Base-by-base conservation (phyloP, 92 coral and sea anemone genomes). In the Epizoanthus scotinus region DNA sequence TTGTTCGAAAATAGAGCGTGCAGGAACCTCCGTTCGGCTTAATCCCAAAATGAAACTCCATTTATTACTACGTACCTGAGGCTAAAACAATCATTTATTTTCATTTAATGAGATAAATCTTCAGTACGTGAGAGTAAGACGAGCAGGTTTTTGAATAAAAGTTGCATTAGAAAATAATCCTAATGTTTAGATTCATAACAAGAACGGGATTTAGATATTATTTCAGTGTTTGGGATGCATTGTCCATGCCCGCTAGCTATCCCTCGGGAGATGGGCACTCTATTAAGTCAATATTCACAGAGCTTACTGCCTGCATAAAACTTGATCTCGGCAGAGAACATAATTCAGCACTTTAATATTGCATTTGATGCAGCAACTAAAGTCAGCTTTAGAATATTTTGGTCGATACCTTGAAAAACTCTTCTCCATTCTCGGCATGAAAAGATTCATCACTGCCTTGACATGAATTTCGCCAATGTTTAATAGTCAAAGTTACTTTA, bases 401-500 rank as follows among this genome's bases (percentile, higher is more conserved):
- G 52, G 14, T 47, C 52, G 52, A 13, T 47, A 47, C 14, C 52
- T 47, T 47, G 14, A 47, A 47, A 47, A 2, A 10, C 9, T 3
- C 52, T 47, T 34, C 40, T 34, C 40, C 6, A 34, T 10, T 10
- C 52, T 47, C 52, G 15, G 52, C 52, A 47, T 9, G 52, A 47
- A 10, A 2, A 47, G 17, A 34, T 5, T 47, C 14, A 10, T 47
- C 73, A 25, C 53, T 73, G 71, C 64, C 71, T 28, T 21, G 17
- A n/a, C 18, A 22, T 36, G 54, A 44, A 34, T 66, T 53, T 66
- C 77, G 81, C 24, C 86, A 86, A 67, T 75, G 71, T 87, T 83
- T n/a, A n/a, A n/a, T n/a, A 63, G 83, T 82, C n/a, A n/a, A n/a
- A n/a, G 83, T 82, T 29, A 20, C 26, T 36, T 71, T 58, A 71